Evolutionary conservation across 2,797 vertebrate species (phyloP), one percentile per base, ranked within the genome.

Genomic region (Myotis planiceps): DNA sequence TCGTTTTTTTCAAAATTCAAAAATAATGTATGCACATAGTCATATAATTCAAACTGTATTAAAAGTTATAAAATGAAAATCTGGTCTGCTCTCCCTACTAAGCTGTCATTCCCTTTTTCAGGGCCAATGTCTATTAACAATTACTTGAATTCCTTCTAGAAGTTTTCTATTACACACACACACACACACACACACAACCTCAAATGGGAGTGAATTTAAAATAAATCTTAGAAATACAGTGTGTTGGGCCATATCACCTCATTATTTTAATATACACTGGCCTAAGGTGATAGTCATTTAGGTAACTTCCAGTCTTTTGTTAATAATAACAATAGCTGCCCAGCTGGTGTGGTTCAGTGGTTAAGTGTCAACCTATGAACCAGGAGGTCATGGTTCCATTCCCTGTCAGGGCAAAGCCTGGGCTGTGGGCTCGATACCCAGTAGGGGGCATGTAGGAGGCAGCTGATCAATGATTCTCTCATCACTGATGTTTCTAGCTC

Each of bases 31-130:
- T 51, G 23, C n/a, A n/a, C 23, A 32, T 66, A 18, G 27, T 53
- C 86, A 37, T 89, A 68, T 88, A 79, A 79, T 68, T 69, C 58
- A 65, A 88, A 65, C 29, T 65, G 32, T 55, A 66, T n/a, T 85
- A 80, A 93, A 78, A 29, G 9, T 91, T 45, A 90, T 68, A 79
- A 60, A 87, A 82, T 78, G n/a, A 86, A 68, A 94, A 94, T 34
- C 23, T 15, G 60, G 32, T n/a, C 13, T 76, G 72, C 51, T 51
- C 58, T 92, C 16, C 23, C 29, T 34, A 21, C 21, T 94, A 69
- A 96, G 76, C 27, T 66, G 15, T 19, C 60, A 60, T 32, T 89
- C 32, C 5, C 19, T 16, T 78, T 39, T 29, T 94, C 34, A 55
- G 34, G 85, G 12, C 13, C 29, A 45, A 53, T 27, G n/a, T 18